Percentiles rank a stretch among this genome's conserved stretches.
Conservation (phyloP, 2,797 vertebrate species). For the Peromyscus attwateri region DNA sequence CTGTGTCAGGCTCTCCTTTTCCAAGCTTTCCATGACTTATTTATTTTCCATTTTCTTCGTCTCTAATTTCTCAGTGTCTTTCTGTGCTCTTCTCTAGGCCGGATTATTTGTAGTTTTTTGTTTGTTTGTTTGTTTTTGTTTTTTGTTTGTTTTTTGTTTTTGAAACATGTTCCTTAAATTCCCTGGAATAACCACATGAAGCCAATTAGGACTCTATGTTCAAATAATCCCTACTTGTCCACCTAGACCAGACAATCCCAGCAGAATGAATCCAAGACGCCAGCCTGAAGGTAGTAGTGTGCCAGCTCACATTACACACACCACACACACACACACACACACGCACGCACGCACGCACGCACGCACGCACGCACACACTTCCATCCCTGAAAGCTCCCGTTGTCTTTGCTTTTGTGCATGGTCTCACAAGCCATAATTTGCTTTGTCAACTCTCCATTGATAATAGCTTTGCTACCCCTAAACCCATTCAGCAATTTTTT, state of each 20-base stretch:
- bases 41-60: neutral
- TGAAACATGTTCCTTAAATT: neutral
- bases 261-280: neutral
- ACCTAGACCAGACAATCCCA: conserved; percentile 27
- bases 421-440: conserved; percentile 25
- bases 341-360: too few species aligned
- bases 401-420: neutral
- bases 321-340: too few species aligned
- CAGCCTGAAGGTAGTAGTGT: neutral
- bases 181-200: neutral
- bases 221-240: neutral
- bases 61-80: neutral
- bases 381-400: neutral
- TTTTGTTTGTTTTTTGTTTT: too few species aligned
- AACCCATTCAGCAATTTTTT: neutral
- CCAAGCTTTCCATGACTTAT: neutral
- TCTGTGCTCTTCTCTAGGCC: neutral
- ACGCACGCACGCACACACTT: neutral
- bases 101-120: neutral
- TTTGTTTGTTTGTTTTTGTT: too few species aligned
- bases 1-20: neutral
- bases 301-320: neutral
- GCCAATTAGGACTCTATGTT: neutral
- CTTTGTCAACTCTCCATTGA: neutral
- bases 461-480: neutral